Evolutionary conservation across 1,140 invertebrate species (phyloP).

Genomic region (Probaryconus sp.): DNA sequence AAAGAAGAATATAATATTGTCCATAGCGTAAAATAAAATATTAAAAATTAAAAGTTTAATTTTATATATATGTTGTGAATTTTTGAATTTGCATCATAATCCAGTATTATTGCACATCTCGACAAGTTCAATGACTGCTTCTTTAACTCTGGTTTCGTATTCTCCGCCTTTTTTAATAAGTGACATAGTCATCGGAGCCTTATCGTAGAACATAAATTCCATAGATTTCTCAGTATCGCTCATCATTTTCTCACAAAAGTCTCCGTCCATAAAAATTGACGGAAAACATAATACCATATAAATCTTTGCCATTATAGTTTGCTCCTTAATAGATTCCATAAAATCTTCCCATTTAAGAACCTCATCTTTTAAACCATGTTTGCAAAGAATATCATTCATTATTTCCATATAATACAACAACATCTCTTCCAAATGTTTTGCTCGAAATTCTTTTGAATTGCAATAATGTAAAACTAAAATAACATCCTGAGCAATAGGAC

Average conservation of each 20-base stretch:
- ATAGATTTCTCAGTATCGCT: slow-evolving; percentile 51
- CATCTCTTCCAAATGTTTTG: slow-evolving; percentile 60
- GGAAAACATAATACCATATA: slow-evolving; percentile 67
- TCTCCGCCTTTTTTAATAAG: slow-evolving; percentile 56
- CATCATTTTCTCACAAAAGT: slow-evolving; percentile 55
- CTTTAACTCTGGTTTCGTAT: slow-evolving; percentile 60
- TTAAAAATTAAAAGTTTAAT: too few species aligned
- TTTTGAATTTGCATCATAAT: too few species aligned
- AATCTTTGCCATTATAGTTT: slow-evolving; percentile 64
- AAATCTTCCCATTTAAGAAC: slow-evolving; percentile 66
- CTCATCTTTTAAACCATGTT: slow-evolving; percentile 8
- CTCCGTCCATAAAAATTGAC: slow-evolving; percentile 68
- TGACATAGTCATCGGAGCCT: slow-evolving; percentile 58
- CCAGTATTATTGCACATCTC: too few species aligned
- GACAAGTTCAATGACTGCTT: slow-evolving; percentile 65
- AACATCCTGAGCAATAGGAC: slow-evolving; percentile 77
- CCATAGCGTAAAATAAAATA: too few species aligned
- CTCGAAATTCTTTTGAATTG: slow-evolving; percentile 25
- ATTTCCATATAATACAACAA: slow-evolving; percentile 69
- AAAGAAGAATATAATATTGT: too few species aligned
- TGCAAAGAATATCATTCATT: slow-evolving; percentile 54
- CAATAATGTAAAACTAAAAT: slow-evolving; percentile 47
- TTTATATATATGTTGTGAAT: too few species aligned
- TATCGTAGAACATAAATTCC: slow-evolving; percentile 59
- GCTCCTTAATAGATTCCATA: slow-evolving; percentile 66